Evolutionary conservation across 2,888 invertebrate species (phyloP).

Genomic region (Neoaliturus tenellus): DNA sequence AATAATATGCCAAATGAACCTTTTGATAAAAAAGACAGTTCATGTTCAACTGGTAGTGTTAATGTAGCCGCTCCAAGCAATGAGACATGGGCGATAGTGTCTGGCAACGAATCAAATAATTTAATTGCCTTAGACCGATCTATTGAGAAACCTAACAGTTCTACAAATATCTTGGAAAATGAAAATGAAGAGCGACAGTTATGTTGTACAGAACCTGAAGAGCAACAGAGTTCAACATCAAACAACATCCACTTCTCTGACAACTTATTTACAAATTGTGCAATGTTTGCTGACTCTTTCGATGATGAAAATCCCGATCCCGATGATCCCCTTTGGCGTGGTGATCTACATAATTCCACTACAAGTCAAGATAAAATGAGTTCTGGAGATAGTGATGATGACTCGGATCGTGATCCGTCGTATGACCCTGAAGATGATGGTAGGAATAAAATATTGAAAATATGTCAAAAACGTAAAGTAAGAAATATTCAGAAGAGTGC

Average conservation of each 20-base stretch:
- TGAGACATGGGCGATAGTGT: background rate
- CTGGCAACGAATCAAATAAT: background rate
- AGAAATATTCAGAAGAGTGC: background rate
- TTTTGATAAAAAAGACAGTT: background rate
- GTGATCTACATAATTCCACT: background rate
- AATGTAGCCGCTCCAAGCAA: background rate
- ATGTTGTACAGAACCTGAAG: background rate
- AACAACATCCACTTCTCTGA: background rate
- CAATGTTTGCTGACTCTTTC: slow-evolving; percentile 10
- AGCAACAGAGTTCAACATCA: background rate
- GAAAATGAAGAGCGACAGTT: background rate
- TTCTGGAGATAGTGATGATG: background rate
- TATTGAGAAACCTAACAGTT: background rate
- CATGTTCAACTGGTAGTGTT: background rate
- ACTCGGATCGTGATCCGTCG: slow-evolving; percentile 22
- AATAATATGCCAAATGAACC: background rate
- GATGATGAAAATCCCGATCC: background rate
- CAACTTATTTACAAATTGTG: background rate
- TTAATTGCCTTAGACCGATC: background rate
- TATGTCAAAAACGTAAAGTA: slow-evolving; percentile 23
- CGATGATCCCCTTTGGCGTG: slow-evolving; percentile 5
- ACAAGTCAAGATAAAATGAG: background rate
- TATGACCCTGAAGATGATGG: slow-evolving; percentile 9
- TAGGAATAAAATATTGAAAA: background rate
- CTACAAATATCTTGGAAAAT: background rate